Evolutionary conservation across 2,888 invertebrate genomes (phyloP).

Genomic region (Caenorhabditis zanzibari): DNA sequence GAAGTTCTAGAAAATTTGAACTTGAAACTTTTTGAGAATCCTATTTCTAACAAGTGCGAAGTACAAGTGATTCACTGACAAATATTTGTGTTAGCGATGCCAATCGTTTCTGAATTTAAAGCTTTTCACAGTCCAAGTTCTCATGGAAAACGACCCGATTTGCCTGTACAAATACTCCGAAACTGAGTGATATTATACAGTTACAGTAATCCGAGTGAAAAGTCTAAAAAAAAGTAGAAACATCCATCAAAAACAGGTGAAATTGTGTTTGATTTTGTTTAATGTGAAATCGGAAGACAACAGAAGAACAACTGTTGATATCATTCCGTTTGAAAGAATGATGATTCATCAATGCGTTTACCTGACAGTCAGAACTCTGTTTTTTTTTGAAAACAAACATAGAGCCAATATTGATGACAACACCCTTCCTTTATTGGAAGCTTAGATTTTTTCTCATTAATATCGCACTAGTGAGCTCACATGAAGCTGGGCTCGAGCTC

Average conservation of each 20-base stretch:
- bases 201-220: no score
- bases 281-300: no score
- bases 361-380: not conserved
- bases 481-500: no score
- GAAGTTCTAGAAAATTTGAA: not conserved
- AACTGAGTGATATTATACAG: not conserved
- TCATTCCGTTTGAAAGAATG: not conserved
- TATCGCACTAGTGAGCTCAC: no score
- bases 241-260: no score
- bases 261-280: no score
- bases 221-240: no score
- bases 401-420: no score
- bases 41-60: constrained; percentile 26
- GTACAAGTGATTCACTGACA: constrained; percentile 52
- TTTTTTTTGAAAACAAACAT: not conserved
- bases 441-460: no score
- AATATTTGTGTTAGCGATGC: constrained; percentile 50
- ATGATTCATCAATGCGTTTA: not conserved
- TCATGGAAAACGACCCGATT: constrained; percentile 4
- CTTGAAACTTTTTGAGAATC: not conserved
- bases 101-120: constrained; percentile 27
- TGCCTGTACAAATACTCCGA: not conserved
- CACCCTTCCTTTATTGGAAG: no score
- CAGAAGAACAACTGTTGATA: not conserved
- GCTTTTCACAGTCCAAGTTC: constrained; percentile 18